Conservation (phyloP, 2,888 invertebrate species). For the Trissonchulus sp. region DNA sequence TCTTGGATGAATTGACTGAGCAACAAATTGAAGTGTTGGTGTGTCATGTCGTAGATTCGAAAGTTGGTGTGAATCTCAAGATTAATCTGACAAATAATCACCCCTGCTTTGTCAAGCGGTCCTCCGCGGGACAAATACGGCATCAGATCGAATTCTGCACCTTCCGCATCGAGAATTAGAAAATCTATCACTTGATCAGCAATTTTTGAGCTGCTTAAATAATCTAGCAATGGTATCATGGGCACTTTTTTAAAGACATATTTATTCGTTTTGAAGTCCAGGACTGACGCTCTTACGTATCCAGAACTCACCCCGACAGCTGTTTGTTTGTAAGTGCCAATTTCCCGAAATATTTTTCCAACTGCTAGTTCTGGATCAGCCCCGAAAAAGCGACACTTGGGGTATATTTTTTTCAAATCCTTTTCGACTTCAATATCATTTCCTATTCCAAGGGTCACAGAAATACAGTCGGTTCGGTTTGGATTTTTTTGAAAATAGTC, state of each 20-base stretch:
- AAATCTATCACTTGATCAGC: constrained; percentile 25
- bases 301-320: not conserved
- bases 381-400: constrained; percentile 26
- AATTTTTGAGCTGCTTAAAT: not conserved
- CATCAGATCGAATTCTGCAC: constrained; percentile 23
- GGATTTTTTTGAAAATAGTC: not conserved
- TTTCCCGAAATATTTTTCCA: constrained; percentile 17
- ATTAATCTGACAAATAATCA: not conserved
- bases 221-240: constrained; percentile 12
- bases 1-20: not conserved
- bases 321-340: constrained; percentile 23
- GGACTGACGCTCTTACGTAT: constrained; percentile 20
- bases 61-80: not conserved
- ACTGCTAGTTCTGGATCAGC: constrained; percentile 24
- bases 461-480: not conserved
- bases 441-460: constrained; percentile 20
- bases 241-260: constrained; percentile 22
- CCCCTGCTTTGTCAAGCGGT: not conserved
- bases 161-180: constrained; percentile 30
- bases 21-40: not conserved
- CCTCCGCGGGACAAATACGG: not conserved
- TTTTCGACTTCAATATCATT: constrained; percentile 26
- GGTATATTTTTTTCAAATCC: constrained; percentile 17
- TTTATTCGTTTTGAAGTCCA: constrained; percentile 17
- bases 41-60: not conserved